Evolutionary conservation across 1,140 invertebrate genomes (phyloP).

Genomic region (Drosophila gunungcola): DNA sequence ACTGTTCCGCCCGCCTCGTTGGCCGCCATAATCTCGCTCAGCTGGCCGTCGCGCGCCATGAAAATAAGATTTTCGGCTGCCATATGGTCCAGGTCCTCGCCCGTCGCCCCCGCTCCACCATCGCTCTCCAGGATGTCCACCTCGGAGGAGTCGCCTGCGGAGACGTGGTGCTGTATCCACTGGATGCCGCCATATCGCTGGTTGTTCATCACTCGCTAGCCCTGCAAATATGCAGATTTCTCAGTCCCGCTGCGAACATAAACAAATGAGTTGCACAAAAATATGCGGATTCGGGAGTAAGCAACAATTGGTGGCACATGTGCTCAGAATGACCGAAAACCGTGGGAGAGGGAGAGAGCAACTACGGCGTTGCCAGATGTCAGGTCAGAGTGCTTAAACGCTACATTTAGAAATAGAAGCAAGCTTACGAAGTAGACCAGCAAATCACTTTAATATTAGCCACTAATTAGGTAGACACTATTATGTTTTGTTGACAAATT

Average conservation of each 20-base stretch:
- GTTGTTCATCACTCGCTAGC: slow-evolving; percentile 69
- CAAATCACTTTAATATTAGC: background rate
- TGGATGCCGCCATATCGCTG: slow-evolving; percentile 75
- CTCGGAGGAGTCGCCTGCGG: slow-evolving; percentile 54
- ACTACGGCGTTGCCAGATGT: slow-evolving; percentile 53
- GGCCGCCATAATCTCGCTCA: slow-evolving; percentile 73
- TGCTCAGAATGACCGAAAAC: slow-evolving; percentile 44
- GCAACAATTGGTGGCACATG: slow-evolving; percentile 76
- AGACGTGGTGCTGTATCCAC: slow-evolving; percentile 76
- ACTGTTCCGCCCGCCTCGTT: slow-evolving; percentile 81
- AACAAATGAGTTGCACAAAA: slow-evolving; percentile 25
- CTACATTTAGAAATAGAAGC: background rate
- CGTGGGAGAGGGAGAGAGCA: slow-evolving; percentile 49
- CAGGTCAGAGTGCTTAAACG: background rate
- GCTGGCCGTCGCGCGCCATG: slow-evolving; percentile 86
- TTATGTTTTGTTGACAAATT: background rate
- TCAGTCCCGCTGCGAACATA: slow-evolving; percentile 8
- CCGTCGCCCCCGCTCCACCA: slow-evolving; percentile 35
- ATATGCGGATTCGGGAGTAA: slow-evolving; percentile 4
- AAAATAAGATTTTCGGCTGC: slow-evolving; percentile 88
- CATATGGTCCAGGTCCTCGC: slow-evolving; percentile 86
- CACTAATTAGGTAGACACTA: background rate
- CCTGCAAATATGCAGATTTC: slow-evolving; percentile 30
- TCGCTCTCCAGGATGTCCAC: slow-evolving; percentile 58
- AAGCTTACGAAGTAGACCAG: too few species aligned